These are phyloP conservation scores for Xenops minutus DNA, from an alignment of 2,797 vertebrate species.

Conservation along the genomic window DNA sequence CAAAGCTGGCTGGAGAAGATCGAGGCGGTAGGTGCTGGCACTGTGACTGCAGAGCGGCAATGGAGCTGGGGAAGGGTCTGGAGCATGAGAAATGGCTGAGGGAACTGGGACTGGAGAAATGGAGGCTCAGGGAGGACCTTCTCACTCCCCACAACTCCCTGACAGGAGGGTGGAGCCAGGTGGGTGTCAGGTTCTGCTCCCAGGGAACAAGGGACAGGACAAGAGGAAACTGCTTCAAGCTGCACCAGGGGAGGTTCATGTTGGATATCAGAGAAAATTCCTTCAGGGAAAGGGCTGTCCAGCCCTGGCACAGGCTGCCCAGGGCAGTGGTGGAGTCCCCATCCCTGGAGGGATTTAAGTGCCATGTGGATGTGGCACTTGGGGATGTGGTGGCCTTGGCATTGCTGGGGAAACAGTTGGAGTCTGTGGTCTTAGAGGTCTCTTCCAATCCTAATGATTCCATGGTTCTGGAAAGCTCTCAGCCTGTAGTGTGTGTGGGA, in stretches of 20 bases:
- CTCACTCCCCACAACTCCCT: not conserved
- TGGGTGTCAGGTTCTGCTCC: not conserved
- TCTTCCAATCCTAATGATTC: not conserved
- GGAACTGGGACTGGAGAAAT: not conserved
- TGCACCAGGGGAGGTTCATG: not conserved
- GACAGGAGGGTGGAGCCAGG: not conserved
- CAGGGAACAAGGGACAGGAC: not conserved
- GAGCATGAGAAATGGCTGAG: not conserved
- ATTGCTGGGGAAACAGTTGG: not conserved
- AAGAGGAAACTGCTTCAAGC: not conserved
- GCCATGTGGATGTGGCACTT: not conserved
- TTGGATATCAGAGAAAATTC: not conserved
- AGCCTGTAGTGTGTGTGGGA: not conserved
- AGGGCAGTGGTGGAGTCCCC: not conserved
- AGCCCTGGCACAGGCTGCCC: not conserved
- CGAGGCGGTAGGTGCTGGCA: slow-evolving; percentile 76
- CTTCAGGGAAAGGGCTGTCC: not conserved
- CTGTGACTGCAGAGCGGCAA: fast-evolving
- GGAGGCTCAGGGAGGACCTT: not conserved
- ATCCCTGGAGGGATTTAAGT: not conserved
- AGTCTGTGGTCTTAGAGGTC: not conserved
- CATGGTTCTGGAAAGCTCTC: not conserved
- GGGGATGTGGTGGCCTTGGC: not conserved
- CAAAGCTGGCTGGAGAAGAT: slow-evolving; percentile 89
- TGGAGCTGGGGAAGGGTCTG: not conserved